phyloP scores from a whole-genome alignment of 2,888 invertebrate genomes.

The Pristionchus entomophagus region DNA sequence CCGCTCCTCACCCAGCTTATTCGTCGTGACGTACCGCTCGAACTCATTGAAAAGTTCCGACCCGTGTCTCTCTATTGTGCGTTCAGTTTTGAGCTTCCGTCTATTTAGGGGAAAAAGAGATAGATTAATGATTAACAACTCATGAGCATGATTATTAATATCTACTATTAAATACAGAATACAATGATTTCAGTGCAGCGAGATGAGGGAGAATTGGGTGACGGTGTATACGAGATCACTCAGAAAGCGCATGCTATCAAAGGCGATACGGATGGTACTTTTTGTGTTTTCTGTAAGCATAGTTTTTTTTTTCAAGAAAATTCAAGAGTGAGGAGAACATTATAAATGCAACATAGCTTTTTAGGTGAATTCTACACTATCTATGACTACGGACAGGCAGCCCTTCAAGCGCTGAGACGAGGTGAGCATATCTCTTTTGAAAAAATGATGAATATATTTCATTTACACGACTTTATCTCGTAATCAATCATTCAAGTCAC shows the following conservation, averaged over 20 bases:
- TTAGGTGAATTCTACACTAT: conserved; percentile 36
- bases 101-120: too few species aligned
- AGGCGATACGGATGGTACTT: background rate
- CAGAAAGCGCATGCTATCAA: background rate
- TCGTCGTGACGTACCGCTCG: background rate
- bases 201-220: background rate
- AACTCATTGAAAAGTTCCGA: background rate
- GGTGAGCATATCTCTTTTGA: too few species aligned
- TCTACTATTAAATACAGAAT: background rate
- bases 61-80: background rate
- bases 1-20: background rate
- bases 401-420: background rate
- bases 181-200: background rate
- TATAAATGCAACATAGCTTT: too few species aligned
- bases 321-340: too few species aligned
- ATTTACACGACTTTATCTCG: too few species aligned
- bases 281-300: too few species aligned
- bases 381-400: background rate
- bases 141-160: too few species aligned
- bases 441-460: too few species aligned
- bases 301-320: too few species aligned
- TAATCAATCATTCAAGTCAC: too few species aligned
- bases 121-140: too few species aligned
- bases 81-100: too few species aligned
- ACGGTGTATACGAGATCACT: background rate